Conservation (phyloP, 2,888 invertebrate species). For the Chorisops tibialis region DNA sequence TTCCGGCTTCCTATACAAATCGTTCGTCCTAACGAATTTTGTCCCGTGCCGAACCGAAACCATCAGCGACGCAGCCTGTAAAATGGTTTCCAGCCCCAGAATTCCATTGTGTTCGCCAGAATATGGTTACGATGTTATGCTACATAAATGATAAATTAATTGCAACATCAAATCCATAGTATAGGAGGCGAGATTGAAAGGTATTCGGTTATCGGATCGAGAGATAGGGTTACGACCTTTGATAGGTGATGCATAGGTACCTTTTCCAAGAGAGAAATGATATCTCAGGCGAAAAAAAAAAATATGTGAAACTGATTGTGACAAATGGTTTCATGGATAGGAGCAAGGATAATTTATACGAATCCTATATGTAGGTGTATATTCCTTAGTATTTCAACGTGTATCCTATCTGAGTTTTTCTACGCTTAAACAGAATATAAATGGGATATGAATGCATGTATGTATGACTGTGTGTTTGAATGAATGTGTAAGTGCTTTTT, state of each 20-base stretch:
- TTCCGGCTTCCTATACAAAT: too few species aligned
- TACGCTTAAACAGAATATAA: slow-evolving; percentile 14
- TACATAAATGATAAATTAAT: slow-evolving; percentile 24
- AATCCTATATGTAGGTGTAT: too few species aligned
- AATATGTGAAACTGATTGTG: slow-evolving; percentile 28
- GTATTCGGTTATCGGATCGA: slow-evolving; percentile 9
- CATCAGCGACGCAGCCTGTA: too few species aligned
- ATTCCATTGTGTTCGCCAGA: too few species aligned
- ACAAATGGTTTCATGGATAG: slow-evolving; percentile 26
- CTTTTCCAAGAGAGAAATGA: neutral
- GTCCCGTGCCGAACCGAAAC: too few species aligned
- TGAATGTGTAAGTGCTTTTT: neutral
- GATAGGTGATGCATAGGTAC: slow-evolving; percentile 6
- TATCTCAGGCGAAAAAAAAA: slow-evolving; percentile 1
- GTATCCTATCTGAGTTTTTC: slow-evolving; percentile 3
- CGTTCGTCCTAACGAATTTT: too few species aligned
- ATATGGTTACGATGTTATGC: slow-evolving; percentile 3
- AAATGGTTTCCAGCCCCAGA: too few species aligned
- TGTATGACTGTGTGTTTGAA: slow-evolving; percentile 4
- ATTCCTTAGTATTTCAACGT: neutral
- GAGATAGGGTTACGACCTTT: slow-evolving; percentile 20
- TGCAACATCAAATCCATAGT: slow-evolving; percentile 18
- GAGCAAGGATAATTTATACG: slow-evolving; percentile 20
- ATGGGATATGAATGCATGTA: slow-evolving; percentile 17
- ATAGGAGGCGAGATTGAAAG: slow-evolving; percentile 25